Base-by-base conservation (phyloP, 2,797 vertebrate species). In the Macroramphosus scolopax region DNA sequence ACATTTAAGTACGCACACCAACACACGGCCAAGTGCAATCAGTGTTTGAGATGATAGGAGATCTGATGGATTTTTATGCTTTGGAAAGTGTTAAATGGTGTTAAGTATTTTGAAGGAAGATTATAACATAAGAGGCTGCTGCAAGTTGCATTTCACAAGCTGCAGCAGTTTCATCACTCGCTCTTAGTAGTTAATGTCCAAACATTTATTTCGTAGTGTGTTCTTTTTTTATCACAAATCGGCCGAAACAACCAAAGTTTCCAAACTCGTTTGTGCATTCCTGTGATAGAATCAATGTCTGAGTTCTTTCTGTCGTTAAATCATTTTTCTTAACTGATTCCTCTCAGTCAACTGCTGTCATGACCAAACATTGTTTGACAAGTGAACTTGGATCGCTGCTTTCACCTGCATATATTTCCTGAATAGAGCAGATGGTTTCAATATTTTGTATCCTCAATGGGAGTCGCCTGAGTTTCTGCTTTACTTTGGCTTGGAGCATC, bases 381-480 rank as follows among this genome's bases (percentile, higher is more conserved):
- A 20, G 5, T 31, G 3, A 41, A 50, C 37, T 39, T 0, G 2
- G 29, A 5, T 59, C 8, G 17, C 5, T 14, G n/a, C 2, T 28
- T 54, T 42, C 25, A 42, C 42, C 29, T 43, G 31, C 1, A 1
- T 47, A 14, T 20, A 25, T 36, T 44, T 59, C 49, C n/a, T 42
- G 16, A 20, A 51, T 45, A 51, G 26, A 70, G 39, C 43, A 63
- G 43, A 18, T 63, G 60, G 50, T 63, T 66, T 1, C 49, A 39
- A 46, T 55, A 36, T 43, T 53, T 35, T 32, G 17, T 36, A 4
- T 3, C 31, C 22, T 28, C 36, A 30, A 24, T 47, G 55, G 59
- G 53, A 64, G 51, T 63, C 63, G 58, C 65, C 45, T n/a, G 40
- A 51, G 30, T 53, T 68, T 57, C 64, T 66, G 51, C 28, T 50